A percentile compares a stretch with the other conserved stretches of the same genome.
Evolutionary conservation across 2,797 vertebrate species (phyloP).

Genomic region (Percopsis omiscomaycus): DNA sequence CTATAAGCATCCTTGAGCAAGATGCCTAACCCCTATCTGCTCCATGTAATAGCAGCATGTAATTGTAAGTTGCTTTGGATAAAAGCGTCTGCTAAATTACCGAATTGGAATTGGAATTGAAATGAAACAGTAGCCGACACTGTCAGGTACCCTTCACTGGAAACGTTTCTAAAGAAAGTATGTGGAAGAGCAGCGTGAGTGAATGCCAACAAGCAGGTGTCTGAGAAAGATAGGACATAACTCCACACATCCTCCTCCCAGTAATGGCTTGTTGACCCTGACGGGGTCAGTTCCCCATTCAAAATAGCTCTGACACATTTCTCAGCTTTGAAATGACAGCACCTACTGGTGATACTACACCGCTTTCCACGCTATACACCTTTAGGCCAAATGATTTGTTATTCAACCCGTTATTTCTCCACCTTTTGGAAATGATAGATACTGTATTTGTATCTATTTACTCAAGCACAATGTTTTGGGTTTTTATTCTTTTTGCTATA

Average conservation of each 20-base stretch:
- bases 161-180: neutral
- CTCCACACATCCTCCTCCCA: slow-evolving; percentile 14
- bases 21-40: too few relatives aligned
- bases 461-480: slow-evolving; percentile 5
- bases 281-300: neutral
- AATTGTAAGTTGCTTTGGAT: too few relatives aligned
- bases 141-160: neutral
- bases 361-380: too few relatives aligned
- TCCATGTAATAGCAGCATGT: too few relatives aligned
- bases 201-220: neutral
- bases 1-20: too few relatives aligned
- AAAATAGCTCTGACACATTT: neutral
- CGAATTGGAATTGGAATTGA: too few relatives aligned
- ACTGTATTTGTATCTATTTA: neutral
- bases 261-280: neutral
- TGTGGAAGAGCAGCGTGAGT: neutral
- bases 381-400: too few relatives aligned
- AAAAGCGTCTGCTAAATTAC: too few relatives aligned
- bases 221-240: neutral
- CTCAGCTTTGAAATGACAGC: neutral
- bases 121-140: neutral
- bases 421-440: slow-evolving; percentile 3
- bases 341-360: neutral
- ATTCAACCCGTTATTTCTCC: neutral
- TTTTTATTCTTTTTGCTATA: slow-evolving; percentile 24